Evolutionary conservation across 1,140 invertebrate genomes (phyloP).

Genomic region (Zaprionus davidi): DNA sequence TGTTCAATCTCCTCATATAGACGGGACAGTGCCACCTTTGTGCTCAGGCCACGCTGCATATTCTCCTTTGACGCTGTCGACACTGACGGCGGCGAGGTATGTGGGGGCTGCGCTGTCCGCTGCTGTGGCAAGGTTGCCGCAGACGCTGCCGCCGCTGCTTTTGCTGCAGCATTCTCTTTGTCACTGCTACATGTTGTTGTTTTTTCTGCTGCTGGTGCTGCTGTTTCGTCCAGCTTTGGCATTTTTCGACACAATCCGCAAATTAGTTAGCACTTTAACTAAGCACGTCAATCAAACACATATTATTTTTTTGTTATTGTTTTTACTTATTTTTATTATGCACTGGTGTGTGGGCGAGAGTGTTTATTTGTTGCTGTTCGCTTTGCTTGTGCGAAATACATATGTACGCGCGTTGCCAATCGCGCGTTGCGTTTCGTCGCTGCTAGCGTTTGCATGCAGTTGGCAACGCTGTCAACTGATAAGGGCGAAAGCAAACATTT

Average conservation of each 20-base stretch:
- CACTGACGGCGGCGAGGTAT: slow-evolving; percentile 11
- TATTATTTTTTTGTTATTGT: slow-evolving; percentile 12
- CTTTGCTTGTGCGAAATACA: slow-evolving; percentile 46
- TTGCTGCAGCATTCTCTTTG: slow-evolving; percentile 23
- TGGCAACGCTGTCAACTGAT: slow-evolving; percentile 44
- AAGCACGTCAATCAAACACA: slow-evolving; percentile 24
- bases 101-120: slow-evolving; percentile 3
- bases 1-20: slow-evolving; percentile 84
- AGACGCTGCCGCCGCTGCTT: slow-evolving; percentile 1
- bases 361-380: slow-evolving; percentile 48
- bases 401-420: slow-evolving; percentile 38
- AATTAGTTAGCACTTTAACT: slow-evolving; percentile 16
- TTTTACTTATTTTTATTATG: slow-evolving; percentile 14
- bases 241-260: slow-evolving; percentile 15
- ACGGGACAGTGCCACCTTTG: slow-evolving; percentile 84
- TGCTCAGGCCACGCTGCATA: slow-evolving; percentile 72
- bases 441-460: slow-evolving; percentile 23
- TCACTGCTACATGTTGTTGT: slow-evolving; percentile 34
- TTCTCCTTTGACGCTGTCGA: slow-evolving; percentile 27
- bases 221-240: slow-evolving; percentile 6
- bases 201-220: not conserved
- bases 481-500: slow-evolving; percentile 32
- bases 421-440: not conserved
- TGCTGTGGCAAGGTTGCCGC: slow-evolving; percentile 17
- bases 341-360: slow-evolving; percentile 22